A percentile compares a stretch with the other conserved stretches of the same genome.
These are phyloP conservation scores for Watersipora subatra DNA, from an alignment of 1,140 invertebrate species.

Conservation along the genomic window DNA sequence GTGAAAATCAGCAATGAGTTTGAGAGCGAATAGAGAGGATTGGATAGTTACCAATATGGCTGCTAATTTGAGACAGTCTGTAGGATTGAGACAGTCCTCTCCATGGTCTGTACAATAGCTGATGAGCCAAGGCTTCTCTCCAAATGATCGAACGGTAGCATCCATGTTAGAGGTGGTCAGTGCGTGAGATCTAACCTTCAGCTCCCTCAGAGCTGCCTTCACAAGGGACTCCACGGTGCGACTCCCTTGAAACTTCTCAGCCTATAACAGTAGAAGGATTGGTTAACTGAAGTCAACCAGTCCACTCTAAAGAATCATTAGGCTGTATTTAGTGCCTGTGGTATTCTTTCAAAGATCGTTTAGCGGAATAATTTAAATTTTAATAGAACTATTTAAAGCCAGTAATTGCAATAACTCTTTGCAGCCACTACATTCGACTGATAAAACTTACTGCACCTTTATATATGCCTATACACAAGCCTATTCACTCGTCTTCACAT, in stretches of 20 bases:
- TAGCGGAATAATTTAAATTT: too few relatives aligned
- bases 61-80: conserved; percentile 48
- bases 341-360: too few relatives aligned
- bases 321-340: too few relatives aligned
- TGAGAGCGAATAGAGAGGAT: too few relatives aligned
- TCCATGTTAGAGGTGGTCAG: conserved; percentile 12
- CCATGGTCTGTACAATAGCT: conserved; percentile 40
- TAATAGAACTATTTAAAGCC: too few relatives aligned
- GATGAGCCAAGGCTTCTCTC: conserved; percentile 39
- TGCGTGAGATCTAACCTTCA: conserved; percentile 26
- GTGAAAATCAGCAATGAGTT: too few relatives aligned
- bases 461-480: too few relatives aligned
- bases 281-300: background rate
- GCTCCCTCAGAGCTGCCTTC: conserved; percentile 34
- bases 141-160: conserved; percentile 7
- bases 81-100: conserved; percentile 44
- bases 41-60: conserved; percentile 55
- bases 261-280: conserved; percentile 20
- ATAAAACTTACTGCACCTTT: too few relatives aligned
- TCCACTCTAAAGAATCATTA: too few relatives aligned
- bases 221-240: conserved; percentile 33
- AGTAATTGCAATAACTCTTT: too few relatives aligned
- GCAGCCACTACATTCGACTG: too few relatives aligned
- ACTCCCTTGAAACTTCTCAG: conserved; percentile 38
- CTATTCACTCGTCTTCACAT: too few relatives aligned